Evolutionary conservation across 2,113 vertebrate genomes (phyloP), one percentile per base, ranked within the genome.

Genomic region (Hucho hucho): DNA sequence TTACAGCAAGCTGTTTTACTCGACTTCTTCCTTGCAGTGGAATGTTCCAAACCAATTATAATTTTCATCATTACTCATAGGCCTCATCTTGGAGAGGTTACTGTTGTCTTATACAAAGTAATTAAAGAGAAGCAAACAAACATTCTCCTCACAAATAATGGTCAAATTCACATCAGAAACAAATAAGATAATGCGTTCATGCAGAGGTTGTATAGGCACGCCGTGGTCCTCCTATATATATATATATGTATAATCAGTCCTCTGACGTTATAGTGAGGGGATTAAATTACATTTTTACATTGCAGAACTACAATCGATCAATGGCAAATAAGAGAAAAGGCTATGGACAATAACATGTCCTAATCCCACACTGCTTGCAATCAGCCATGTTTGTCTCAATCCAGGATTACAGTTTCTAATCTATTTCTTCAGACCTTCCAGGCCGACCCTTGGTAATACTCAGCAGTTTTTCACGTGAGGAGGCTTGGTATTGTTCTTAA

Each of bases 331-430:
- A 88, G 64, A 70, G 74, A 88, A 85, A 79, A 77, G 49, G 3
- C 72, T 79, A 66, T 26, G 69, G 70, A 87, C 80, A 84, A 87
- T 84, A 81, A 68, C 80, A 69, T 67, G 64, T 59, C 67, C 70
- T 89, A 89, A 92, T 92, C 83, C 88, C 47, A 20, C 77, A 20
- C 77, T 59, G 56, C 70, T 72, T 88, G 64, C 84, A 91, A 92
- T 92, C 85, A 81, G 56, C 6, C 6, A 26, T 74, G 76, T 64
- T 80, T 79, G 74, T 76, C 79, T 83, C 81, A 84, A 79, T 87
- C 85, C 87, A 88, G 86, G 79, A 92, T 93, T 90, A 91, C 24
- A 68, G 24, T 20, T 74, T 84, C 75, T 88, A 85, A 85, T 85
- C 78, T 86, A 77, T 83, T 76, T 81, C 81, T 84, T 80, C 47